phyloP scores from a whole-genome alignment of 2,797 vertebrate species.

The Petrocephalus sullivani region DNA sequence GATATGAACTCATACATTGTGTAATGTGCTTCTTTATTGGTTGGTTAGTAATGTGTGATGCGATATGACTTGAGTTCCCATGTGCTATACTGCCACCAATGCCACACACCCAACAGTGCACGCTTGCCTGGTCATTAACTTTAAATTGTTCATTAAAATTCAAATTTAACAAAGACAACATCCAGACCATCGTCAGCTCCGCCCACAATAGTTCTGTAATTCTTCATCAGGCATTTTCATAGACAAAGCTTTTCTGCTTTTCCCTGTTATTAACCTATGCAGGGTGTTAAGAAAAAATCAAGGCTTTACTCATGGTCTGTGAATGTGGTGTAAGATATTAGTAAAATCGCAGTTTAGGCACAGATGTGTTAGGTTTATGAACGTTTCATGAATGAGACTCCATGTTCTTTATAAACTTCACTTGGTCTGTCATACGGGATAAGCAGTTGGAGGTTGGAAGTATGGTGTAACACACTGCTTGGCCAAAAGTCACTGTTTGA shows the following conservation, averaged over 20 bases:
- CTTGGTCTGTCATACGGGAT: background rate
- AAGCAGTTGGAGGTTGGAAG: background rate
- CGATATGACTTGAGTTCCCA: background rate
- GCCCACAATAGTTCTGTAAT: background rate
- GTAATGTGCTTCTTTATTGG: background rate
- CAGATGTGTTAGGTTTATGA: no score
- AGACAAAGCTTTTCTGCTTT: background rate
- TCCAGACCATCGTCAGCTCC: background rate
- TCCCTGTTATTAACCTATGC: background rate
- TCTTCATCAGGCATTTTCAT: background rate
- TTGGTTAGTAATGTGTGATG: background rate
- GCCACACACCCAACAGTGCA: background rate
- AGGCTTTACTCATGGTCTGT: no score
- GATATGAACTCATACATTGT: constrained; percentile 9
- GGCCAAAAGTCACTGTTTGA: no score
- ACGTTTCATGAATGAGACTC: no score
- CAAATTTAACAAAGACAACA: background rate
- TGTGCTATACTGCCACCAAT: background rate
- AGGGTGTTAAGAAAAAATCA: no score
- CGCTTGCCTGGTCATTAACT: background rate
- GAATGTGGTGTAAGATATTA: background rate
- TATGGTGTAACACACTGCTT: background rate
- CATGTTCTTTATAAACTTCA: background rate
- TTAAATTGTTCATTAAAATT: background rate
- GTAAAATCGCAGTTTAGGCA: no score